These are phyloP conservation scores for Mus caroli DNA, from an alignment of 2,797 vertebrate genomes.

Conservation along the genomic window DNA sequence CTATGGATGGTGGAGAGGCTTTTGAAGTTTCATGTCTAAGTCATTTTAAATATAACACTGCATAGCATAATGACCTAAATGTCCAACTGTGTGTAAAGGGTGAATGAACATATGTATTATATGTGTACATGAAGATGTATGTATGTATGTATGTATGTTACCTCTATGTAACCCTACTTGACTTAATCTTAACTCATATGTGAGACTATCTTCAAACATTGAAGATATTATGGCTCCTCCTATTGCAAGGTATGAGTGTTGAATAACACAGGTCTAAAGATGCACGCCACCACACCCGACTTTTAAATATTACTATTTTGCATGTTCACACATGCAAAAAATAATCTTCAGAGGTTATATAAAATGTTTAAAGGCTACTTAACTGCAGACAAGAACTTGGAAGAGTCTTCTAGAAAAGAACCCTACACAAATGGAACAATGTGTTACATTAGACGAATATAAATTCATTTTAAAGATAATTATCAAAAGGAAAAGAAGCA, in stretches of 20 bases:
- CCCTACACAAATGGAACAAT: neutral
- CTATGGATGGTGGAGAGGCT: neutral
- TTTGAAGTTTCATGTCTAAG: neutral
- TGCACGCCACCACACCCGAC: neutral
- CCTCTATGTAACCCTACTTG: neutral
- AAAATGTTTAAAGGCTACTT: neutral
- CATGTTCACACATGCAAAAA: neutral
- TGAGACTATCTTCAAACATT: neutral
- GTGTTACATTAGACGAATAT: neutral
- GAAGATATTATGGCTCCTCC: neutral
- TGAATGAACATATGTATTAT: neutral
- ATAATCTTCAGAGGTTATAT: neutral
- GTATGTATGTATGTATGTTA: neutral
- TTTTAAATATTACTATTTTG: neutral
- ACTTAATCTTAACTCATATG: neutral
- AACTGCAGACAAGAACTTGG: neutral
- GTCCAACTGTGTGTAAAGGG: neutral
- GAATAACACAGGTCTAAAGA: neutral
- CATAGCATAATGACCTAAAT: neutral
- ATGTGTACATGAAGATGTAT: neutral
- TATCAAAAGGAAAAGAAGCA: neutral
- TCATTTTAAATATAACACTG: neutral
- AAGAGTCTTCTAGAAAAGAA: neutral
- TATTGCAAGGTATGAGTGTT: neutral
- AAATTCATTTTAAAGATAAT: neutral